Conservation (phyloP, 2,113 vertebrate genomes). For the Brachypodius melanocephalos region DNA sequence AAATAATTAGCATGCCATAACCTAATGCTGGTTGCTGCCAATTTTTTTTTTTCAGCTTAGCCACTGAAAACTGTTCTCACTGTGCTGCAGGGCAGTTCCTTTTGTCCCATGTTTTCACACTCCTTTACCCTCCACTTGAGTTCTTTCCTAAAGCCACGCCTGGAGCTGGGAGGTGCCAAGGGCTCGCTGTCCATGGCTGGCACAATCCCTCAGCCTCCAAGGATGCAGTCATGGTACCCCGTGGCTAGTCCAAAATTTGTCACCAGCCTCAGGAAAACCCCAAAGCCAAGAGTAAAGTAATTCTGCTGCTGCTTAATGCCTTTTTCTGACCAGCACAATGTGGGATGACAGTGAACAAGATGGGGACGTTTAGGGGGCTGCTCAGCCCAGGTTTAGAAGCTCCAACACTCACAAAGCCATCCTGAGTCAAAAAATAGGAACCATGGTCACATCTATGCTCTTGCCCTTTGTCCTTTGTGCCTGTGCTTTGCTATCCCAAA, state of each 20-base stretch:
- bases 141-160: background rate
- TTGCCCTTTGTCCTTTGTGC: background rate
- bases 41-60: background rate
- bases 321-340: fast-evolving
- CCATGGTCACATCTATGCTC: background rate
- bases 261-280: background rate
- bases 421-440: background rate
- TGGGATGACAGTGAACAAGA: background rate
- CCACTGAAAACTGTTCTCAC: background rate
- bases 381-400: background rate
- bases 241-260: background rate
- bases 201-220: fast-evolving
- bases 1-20: background rate
- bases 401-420: background rate
- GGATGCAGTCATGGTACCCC: background rate
- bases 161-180: background rate
- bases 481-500: background rate
- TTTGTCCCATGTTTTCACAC: background rate
- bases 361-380: background rate
- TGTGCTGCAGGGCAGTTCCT: background rate
- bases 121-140: background rate
- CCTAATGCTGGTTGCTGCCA: background rate
- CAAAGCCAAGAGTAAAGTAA: background rate
- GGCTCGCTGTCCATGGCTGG: fast-evolving
- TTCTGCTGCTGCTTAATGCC: background rate